Evolutionary conservation across 1,140 invertebrate genomes (phyloP).

Genomic region (Drosophila bocqueti): DNA sequence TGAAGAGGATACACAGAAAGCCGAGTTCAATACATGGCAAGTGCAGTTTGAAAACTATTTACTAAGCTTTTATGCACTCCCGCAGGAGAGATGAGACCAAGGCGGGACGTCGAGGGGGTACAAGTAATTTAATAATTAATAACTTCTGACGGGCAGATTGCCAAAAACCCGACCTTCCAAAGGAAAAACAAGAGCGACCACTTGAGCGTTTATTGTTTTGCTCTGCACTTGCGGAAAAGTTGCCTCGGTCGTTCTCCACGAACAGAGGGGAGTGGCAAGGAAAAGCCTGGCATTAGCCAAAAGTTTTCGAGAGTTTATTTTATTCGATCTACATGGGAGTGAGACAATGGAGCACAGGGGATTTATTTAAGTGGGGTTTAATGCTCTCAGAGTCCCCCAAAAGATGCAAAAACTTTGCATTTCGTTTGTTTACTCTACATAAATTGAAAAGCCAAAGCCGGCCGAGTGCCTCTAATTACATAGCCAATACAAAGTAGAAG

Average conservation of each 20-base stretch:
- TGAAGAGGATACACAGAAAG: constrained; percentile 2
- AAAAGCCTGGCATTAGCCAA: constrained; percentile 55
- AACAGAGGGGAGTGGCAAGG: neutral
- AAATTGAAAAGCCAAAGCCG: constrained; percentile 57
- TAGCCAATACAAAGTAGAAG: constrained; percentile 16
- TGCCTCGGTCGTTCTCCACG: neutral
- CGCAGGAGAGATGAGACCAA: neutral
- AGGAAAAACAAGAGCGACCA: constrained; percentile 44
- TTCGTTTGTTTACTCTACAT: constrained; percentile 41
- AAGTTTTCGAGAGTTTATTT: constrained; percentile 55
- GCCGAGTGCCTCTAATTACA: constrained; percentile 52
- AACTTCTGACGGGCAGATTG: constrained; percentile 41
- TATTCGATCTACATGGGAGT: constrained; percentile 39
- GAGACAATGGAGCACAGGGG: constrained; percentile 14
- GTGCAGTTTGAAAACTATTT: constrained; percentile 37
- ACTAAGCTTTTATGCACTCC: constrained; percentile 42
- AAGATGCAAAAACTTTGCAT: constrained; percentile 48
- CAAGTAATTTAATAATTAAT: constrained; percentile 75
- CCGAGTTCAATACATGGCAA: constrained; percentile 19
- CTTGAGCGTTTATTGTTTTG: constrained; percentile 68
- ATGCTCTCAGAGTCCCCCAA: constrained; percentile 16
- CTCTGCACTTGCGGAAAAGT: constrained; percentile 39
- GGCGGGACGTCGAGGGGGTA: constrained; percentile 23
- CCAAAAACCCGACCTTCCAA: constrained; percentile 20
- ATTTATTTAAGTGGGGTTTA: constrained; percentile 65